phyloP scores from a whole-genome alignment of 2,888 invertebrate species.

The Idaea dimidiata region DNA sequence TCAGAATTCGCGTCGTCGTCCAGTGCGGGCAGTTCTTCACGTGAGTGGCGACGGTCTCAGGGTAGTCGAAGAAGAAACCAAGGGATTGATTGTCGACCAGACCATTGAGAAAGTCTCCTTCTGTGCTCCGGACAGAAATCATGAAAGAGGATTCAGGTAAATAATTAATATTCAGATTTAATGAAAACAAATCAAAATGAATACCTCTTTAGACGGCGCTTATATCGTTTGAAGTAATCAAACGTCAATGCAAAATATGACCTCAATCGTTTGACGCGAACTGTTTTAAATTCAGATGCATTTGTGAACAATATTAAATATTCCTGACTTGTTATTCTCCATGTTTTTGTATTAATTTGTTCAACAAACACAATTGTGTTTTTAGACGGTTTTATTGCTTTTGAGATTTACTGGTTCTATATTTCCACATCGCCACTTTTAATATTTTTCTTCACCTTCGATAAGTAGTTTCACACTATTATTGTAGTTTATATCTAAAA shows the following conservation, averaged over 20 bases:
- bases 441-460: neutral
- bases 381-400: no score
- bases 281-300: neutral
- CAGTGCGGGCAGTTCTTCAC: slow-evolving; percentile 93
- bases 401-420: neutral
- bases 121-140: slow-evolving; percentile 99
- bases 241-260: neutral
- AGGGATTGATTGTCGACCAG: slow-evolving; percentile 99
- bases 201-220: neutral
- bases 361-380: neutral
- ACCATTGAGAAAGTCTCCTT: slow-evolving; percentile 99
- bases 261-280: neutral
- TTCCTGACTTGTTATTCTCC: neutral
- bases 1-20: slow-evolving; percentile 92
- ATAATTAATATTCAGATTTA: slow-evolving; percentile 8
- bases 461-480: neutral
- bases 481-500: neutral
- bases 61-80: slow-evolving; percentile 99
- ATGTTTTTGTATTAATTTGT: no score
- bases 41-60: slow-evolving; percentile 97
- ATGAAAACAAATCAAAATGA: neutral
- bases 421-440: neutral
- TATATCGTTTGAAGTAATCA: neutral
- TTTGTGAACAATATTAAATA: neutral
- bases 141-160: slow-evolving; percentile 94